phyloP scores from a whole-genome alignment of 2,888 invertebrate species.

The Melanophora roralis region DNA sequence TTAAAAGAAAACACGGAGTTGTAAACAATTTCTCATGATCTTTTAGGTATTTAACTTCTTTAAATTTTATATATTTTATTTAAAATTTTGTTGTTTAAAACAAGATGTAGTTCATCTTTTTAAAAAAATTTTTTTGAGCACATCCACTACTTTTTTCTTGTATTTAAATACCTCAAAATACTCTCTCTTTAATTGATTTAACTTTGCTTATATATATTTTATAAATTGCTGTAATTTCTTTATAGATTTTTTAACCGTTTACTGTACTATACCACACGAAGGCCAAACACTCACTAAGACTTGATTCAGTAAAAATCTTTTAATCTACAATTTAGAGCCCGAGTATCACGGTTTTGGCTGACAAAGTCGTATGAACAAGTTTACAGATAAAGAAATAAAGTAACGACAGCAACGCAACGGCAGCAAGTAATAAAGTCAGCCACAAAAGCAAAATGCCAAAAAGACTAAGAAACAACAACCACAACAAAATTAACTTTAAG shows the following conservation, averaged over 20 bases:
- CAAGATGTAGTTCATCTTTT: too few species aligned
- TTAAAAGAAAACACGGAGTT: too few species aligned
- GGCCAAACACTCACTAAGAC: conserved; percentile 77
- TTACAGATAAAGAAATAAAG: conserved; percentile 33
- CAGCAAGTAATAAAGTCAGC: too few species aligned
- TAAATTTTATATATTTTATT: too few species aligned
- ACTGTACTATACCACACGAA: conserved; percentile 77
- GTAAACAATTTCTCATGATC: too few species aligned
- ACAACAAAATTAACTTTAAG: conserved; percentile 27
- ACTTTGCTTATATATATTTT: background rate
- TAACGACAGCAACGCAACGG: background rate
- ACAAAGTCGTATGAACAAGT: conserved; percentile 55
- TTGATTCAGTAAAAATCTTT: conserved; percentile 70
- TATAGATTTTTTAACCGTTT: conserved; percentile 65
- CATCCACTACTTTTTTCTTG: too few species aligned
- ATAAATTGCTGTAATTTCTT: background rate
- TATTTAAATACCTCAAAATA: background rate
- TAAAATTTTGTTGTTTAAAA: too few species aligned
- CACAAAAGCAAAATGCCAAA: conserved; percentile 44
- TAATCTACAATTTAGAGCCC: conserved; percentile 49
- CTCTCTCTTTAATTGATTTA: background rate
- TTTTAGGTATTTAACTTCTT: too few species aligned
- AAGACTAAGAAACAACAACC: conserved; percentile 32
- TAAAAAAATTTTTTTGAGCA: too few species aligned
- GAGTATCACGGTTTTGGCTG: background rate